phyloP scores from a whole-genome alignment of 2,888 invertebrate species.

The Lepidochitona cinerea region DNA sequence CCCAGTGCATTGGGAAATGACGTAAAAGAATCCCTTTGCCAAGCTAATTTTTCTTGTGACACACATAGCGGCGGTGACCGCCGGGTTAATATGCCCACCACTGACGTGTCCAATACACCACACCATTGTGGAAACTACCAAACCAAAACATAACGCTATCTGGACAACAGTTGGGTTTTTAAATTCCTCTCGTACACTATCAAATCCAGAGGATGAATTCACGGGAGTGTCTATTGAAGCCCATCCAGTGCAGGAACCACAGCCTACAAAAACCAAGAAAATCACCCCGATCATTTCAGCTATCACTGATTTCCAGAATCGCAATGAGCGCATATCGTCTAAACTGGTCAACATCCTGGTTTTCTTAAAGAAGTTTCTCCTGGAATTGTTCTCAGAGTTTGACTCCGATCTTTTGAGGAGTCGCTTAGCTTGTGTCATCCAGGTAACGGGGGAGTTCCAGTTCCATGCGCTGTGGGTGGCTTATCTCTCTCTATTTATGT shows the following conservation, averaged over 20 bases:
- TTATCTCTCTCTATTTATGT: too few species aligned
- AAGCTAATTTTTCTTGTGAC: conserved; percentile 88
- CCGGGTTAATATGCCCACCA: conserved; percentile 94
- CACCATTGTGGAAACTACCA: conserved; percentile 88
- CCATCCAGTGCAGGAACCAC: conserved; percentile 75
- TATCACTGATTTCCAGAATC: conserved; percentile 82
- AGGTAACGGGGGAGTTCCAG: too few species aligned
- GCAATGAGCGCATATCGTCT: conserved; percentile 31
- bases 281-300: conserved; percentile 91
- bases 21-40: conserved; percentile 85
- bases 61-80: conserved; percentile 89
- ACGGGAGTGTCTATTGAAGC: not conserved
- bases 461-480: too few species aligned
- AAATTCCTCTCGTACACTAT: not conserved
- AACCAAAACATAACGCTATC: conserved; percentile 90
- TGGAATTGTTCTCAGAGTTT: too few species aligned
- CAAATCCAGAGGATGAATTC: not conserved
- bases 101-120: conserved; percentile 90
- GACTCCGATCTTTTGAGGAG: too few species aligned
- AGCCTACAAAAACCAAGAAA: conserved; percentile 85
- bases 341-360: conserved; percentile 35
- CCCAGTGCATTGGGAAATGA: conserved; percentile 89
- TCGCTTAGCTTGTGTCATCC: too few species aligned
- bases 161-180: conserved; percentile 71
- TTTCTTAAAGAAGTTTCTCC: conserved; percentile 20